Conservation (phyloP, 2,888 invertebrate genomes). For the Cryptosula pallasiana region DNA sequence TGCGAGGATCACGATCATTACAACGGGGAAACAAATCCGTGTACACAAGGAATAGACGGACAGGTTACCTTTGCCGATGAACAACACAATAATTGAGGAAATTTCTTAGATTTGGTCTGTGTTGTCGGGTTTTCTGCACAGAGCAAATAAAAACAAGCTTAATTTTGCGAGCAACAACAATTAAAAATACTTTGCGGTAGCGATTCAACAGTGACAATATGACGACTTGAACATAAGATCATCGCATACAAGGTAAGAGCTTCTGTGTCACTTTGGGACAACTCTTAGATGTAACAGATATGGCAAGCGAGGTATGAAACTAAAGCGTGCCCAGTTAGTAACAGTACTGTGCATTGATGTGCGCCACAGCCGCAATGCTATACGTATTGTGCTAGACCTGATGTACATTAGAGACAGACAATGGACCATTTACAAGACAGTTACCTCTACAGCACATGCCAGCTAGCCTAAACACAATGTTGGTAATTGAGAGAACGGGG, state of each 20-base stretch:
- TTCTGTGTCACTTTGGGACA: too few relatives aligned
- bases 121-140: not conserved
- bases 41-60: not conserved
- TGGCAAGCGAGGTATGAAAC: not conserved
- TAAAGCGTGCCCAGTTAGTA: not conserved
- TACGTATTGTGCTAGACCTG: not conserved
- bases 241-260: too few relatives aligned
- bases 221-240: too few relatives aligned
- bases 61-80: not conserved
- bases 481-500: too few relatives aligned
- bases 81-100: conserved; percentile 1
- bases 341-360: not conserved
- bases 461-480: not conserved
- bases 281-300: too few relatives aligned
- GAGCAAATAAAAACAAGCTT: not conserved
- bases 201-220: too few relatives aligned
- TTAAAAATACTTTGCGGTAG: too few relatives aligned
- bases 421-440: not conserved
- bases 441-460: not conserved
- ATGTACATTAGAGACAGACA: not conserved
- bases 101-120: not conserved
- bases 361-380: not conserved
- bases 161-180: not conserved
- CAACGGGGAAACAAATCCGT: not conserved
- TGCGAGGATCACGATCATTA: not conserved